Evolutionary conservation across 1,140 invertebrate species (phyloP), one percentile per base, ranked within the genome.

Genomic region (Drosophila yakuba): DNA sequence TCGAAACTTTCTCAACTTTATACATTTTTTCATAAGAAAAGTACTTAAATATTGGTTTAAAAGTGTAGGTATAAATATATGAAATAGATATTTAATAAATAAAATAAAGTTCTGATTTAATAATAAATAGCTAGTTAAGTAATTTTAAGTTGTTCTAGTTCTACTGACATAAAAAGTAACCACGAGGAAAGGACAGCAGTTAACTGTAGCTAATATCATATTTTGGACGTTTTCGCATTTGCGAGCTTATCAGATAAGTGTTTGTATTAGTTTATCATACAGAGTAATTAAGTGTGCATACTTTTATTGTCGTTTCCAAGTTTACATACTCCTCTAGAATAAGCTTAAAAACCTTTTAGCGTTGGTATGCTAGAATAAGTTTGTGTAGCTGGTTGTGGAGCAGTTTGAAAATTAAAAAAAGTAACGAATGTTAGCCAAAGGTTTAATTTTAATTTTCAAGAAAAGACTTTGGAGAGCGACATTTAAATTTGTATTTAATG

Each of bases 401-500:
- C 38, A 43, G 35, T 74, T 43, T 12, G 12, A 41, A 44, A 72
- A 32, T 39, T 35, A 36, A 35, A 36, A 36, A 62, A 54, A 15
- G 10, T 39, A 63, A 51, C 58, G 38, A 35, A 39, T 54, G 25
- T 60, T 61, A 59, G 66, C 61, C 76, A 80, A 77, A 78, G 77
- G 77, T 85, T 45, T 66, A 66, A 77, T 80, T 66, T 85, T 80
- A 64, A 59, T 64, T 56, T 76, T 68, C 51, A 54, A 57, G 39
- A 14, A 61, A 60, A 62, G 71, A 79, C 74, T 78, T 78, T 54
- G 23, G 44, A 58, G 17, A 60, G 35, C 39, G 25, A 25, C 20
- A 58, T 39, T 52, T 3, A n/a, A 63, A 41, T 10, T 36, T 55
- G 39, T 35, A 39, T 28, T 38, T 14, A 8, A 41, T 14, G 23